phyloP scores from a whole-genome alignment of 2,888 invertebrate genomes.

The Tinea semifulvella region DNA sequence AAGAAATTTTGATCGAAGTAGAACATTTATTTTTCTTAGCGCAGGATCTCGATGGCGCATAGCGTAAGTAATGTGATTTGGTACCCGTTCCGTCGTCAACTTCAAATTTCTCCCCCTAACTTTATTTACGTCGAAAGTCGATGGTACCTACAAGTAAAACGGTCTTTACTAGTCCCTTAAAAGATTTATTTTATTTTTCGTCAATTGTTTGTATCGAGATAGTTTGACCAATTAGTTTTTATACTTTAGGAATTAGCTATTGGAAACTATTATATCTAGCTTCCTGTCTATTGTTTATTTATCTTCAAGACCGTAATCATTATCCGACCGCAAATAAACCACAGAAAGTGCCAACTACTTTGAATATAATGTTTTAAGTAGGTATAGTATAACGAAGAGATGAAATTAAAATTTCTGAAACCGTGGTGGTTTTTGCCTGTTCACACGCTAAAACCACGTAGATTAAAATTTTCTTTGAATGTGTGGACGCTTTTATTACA shows the following conservation, averaged over 20 bases:
- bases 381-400: background rate
- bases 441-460: background rate
- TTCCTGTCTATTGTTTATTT: background rate
- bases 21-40: background rate
- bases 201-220: background rate
- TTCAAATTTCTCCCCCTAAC: conserved; percentile 12
- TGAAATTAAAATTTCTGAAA: background rate
- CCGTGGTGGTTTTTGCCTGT: background rate
- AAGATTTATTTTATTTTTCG: background rate
- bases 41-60: conserved; percentile 8
- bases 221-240: background rate
- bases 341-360: background rate
- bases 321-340: background rate
- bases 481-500: conserved; percentile 16
- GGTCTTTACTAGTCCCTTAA: background rate
- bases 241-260: background rate
- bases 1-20: conserved; percentile 10
- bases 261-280: background rate
- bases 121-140: conserved; percentile 11
- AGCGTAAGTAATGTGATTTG: conserved; percentile 13
- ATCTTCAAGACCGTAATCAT: background rate
- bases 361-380: background rate
- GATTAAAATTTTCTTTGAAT: background rate
- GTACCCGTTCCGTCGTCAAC: conserved; percentile 10
- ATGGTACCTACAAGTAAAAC: background rate